A percentile compares a stretch with the other conserved stretches of the same genome.
These are phyloP conservation scores for Synodontis membranacea DNA, from an alignment of 2,113 vertebrate species.

Conservation along the genomic window DNA sequence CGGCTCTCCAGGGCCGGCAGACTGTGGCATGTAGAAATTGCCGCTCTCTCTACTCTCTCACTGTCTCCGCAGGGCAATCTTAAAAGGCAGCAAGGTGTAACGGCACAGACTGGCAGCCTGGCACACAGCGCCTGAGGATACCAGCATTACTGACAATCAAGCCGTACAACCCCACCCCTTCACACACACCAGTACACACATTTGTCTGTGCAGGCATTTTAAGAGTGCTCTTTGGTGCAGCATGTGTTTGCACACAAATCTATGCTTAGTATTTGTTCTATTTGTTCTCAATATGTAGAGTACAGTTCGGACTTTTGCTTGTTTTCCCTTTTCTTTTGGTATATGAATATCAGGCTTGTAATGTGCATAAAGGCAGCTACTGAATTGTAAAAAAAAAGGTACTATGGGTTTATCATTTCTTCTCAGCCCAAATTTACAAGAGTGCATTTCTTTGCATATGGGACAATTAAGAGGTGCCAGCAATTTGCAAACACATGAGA, in stretches of 20 bases:
- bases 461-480: slow-evolving; percentile 44
- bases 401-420: slow-evolving; percentile 31
- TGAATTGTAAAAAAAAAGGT: background rate
- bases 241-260: slow-evolving; percentile 28
- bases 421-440: slow-evolving; percentile 49
- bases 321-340: background rate
- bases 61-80: slow-evolving; percentile 91
- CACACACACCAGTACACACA: slow-evolving; percentile 35
- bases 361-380: slow-evolving; percentile 9
- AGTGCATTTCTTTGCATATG: slow-evolving; percentile 42
- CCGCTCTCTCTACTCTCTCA: slow-evolving; percentile 79
- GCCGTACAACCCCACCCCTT: slow-evolving; percentile 28
- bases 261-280: slow-evolving; percentile 16
- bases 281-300: background rate
- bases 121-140: slow-evolving; percentile 81
- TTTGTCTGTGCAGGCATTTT: slow-evolving; percentile 37
- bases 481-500: slow-evolving; percentile 38
- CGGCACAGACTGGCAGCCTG: slow-evolving; percentile 88
- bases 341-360: background rate
- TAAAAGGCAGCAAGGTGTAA: slow-evolving; percentile 94
- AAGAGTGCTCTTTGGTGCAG: slow-evolving; percentile 16
- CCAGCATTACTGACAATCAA: slow-evolving; percentile 79
- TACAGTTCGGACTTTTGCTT: background rate
- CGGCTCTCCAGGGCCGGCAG: slow-evolving; percentile 86
- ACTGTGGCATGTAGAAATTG: slow-evolving; percentile 89